These are phyloP conservation scores for Tretioscincus oriximinensis DNA, from an alignment of 2,113 vertebrate species.

Conservation along the genomic window DNA sequence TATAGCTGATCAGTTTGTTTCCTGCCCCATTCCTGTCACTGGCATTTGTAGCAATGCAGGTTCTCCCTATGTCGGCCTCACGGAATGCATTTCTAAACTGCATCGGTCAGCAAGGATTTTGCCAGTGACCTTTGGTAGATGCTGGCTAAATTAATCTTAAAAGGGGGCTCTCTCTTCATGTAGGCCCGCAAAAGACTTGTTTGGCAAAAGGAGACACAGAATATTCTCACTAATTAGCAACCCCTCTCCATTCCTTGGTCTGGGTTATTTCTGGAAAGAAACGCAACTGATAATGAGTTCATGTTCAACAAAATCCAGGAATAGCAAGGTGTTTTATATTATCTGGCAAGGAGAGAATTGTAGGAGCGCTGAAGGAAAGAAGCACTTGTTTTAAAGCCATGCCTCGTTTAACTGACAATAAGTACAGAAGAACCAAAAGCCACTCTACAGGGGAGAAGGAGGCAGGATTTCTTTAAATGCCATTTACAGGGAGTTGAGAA, in stretches of 20 bases:
- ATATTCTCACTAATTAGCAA: constrained; percentile 1
- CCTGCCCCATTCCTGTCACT: background rate
- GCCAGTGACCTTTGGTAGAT: background rate
- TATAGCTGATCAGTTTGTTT: background rate
- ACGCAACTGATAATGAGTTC: constrained; percentile 17
- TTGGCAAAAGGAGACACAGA: background rate
- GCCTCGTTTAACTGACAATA: background rate
- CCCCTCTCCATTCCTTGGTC: background rate
- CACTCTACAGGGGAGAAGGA: background rate
- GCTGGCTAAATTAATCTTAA: background rate
- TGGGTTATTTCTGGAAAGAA: constrained; percentile 13
- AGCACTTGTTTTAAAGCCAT: background rate
- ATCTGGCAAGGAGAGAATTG: constrained; percentile 1
- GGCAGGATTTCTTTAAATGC: no score
- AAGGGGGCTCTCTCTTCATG: background rate
- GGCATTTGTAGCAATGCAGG: background rate
- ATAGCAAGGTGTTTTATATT: background rate
- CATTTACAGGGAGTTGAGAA: no score
- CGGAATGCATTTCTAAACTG: background rate
- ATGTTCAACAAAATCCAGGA: constrained; percentile 18
- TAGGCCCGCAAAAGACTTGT: background rate
- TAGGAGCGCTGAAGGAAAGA: background rate
- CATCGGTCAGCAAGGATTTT: background rate
- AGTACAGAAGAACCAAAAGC: background rate
- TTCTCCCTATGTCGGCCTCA: background rate